These are phyloP conservation scores for Megaleporinus macrocephalus DNA, from an alignment of 2,113 vertebrate genomes.

Conservation along the genomic window DNA sequence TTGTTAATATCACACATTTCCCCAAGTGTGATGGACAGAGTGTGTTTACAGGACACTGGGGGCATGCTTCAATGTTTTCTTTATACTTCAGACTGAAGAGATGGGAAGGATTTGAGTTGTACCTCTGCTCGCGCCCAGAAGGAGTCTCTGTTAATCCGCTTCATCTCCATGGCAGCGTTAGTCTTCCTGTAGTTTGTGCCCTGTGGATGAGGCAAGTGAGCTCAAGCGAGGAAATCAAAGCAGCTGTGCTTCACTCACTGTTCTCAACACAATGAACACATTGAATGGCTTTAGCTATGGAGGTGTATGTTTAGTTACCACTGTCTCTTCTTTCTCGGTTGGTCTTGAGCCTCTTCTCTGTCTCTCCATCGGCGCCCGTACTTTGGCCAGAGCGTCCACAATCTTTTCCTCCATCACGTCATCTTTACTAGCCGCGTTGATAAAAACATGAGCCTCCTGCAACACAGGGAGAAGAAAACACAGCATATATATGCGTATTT, in stretches of 20 bases:
- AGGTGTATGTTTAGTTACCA: slow-evolving; percentile 66
- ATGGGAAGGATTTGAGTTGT: background rate
- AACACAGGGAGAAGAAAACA: background rate
- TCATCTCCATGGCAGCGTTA: slow-evolving; percentile 85
- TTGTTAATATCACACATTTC: no score
- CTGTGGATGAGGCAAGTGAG: slow-evolving; percentile 61
- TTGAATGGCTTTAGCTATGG: background rate
- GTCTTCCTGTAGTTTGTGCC: slow-evolving; percentile 90
- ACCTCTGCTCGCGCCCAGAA: slow-evolving; percentile 90
- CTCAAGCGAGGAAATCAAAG: background rate
- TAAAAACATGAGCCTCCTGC: slow-evolving; percentile 76
- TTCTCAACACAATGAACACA: background rate
- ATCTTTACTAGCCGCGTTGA: slow-evolving; percentile 71
- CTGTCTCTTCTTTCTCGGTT: slow-evolving; percentile 73
- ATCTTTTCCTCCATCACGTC: slow-evolving; percentile 79
- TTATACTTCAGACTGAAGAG: background rate
- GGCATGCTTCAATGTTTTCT: background rate
- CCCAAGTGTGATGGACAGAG: no score
- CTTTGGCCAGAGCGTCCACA: slow-evolving; percentile 66
- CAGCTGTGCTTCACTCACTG: background rate
- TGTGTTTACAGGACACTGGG: no score
- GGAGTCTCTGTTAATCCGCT: slow-evolving; percentile 81
- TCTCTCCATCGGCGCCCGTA: slow-evolving; percentile 66
- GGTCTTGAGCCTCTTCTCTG: slow-evolving; percentile 69
- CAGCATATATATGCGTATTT: no score